A percentile compares a stretch with the other conserved stretches of the same genome.
Evolutionary conservation across 2,888 invertebrate species (phyloP).

Genomic region (Drosophila kanekoi): DNA sequence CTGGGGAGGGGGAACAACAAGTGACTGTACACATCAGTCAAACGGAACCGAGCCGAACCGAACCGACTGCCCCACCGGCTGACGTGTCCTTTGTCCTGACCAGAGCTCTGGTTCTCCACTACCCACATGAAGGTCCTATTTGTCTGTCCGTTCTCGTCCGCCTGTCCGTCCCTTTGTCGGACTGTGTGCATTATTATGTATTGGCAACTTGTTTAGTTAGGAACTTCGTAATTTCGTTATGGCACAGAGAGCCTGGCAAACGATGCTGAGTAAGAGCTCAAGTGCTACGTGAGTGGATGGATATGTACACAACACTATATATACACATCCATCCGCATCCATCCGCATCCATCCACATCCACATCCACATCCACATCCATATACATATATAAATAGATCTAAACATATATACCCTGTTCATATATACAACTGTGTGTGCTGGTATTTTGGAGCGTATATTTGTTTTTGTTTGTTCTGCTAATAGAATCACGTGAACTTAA

Average conservation of each 20-base stretch:
- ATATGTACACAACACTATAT: slow-evolving; percentile 6
- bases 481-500: slow-evolving; percentile 77
- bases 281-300: slow-evolving; percentile 49
- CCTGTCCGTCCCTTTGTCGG: slow-evolving; percentile 5
- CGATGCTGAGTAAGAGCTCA: slow-evolving; percentile 47
- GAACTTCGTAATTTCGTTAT: slow-evolving; percentile 75
- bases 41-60: slow-evolving; percentile 23
- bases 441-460: slow-evolving; percentile 32
- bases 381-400: slow-evolving; percentile 1
- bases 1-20: slow-evolving; percentile 1
- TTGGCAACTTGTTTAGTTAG: slow-evolving; percentile 75
- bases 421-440: slow-evolving; percentile 10
- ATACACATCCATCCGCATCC: not conserved
- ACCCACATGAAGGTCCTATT: slow-evolving; percentile 10
- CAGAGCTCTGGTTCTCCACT: not conserved
- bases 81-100: slow-evolving; percentile 58
- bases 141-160: not conserved
- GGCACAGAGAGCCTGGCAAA: slow-evolving; percentile 36
- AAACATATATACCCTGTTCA: not conserved
- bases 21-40: slow-evolving; percentile 49
- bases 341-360: no score
- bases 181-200: slow-evolving; percentile 62
- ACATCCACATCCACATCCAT: not conserved
- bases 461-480: slow-evolving; percentile 67
- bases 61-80: slow-evolving; percentile 7